These are phyloP conservation scores for Macheiramphus alcinus DNA, from an alignment of 2,113 vertebrate genomes.

Conservation along the genomic window DNA sequence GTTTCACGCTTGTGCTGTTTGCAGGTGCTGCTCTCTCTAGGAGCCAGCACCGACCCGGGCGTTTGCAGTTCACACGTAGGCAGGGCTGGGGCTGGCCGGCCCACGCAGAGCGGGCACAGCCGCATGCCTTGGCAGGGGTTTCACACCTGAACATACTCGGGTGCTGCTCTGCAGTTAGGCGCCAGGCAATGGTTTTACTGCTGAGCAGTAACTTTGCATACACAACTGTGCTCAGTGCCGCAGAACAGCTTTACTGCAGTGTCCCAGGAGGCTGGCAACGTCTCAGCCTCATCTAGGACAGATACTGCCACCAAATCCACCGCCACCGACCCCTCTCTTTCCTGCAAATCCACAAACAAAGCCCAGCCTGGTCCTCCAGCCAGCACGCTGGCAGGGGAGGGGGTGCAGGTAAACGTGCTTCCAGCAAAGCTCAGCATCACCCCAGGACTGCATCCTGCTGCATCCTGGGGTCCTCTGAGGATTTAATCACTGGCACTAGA, in stretches of 20 bases:
- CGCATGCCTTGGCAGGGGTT: accelerated
- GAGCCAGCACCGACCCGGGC: accelerated
- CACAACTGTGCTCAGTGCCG: accelerated
- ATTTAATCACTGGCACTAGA: background rate
- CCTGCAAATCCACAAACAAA: background rate
- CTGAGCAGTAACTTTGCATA: background rate
- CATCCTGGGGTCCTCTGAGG: background rate
- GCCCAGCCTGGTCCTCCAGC: background rate
- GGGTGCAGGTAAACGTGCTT: background rate
- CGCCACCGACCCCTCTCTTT: background rate
- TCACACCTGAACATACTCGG: accelerated
- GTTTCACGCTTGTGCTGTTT: background rate
- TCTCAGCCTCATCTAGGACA: background rate
- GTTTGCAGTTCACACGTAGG: background rate
- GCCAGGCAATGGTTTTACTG: background rate
- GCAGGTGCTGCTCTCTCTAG: background rate
- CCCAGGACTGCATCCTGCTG: background rate
- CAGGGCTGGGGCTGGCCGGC: background rate
- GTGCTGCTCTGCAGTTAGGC: background rate
- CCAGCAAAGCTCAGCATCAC: background rate
- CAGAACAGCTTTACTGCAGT: accelerated
- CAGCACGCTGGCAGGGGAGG: background rate
- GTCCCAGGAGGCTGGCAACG: accelerated
- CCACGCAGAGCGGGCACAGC: background rate
- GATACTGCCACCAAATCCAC: background rate